Evolutionary conservation across 2,797 vertebrate species (phyloP), one percentile per base, ranked within the genome.

Genomic region (Sebastes itinus): DNA sequence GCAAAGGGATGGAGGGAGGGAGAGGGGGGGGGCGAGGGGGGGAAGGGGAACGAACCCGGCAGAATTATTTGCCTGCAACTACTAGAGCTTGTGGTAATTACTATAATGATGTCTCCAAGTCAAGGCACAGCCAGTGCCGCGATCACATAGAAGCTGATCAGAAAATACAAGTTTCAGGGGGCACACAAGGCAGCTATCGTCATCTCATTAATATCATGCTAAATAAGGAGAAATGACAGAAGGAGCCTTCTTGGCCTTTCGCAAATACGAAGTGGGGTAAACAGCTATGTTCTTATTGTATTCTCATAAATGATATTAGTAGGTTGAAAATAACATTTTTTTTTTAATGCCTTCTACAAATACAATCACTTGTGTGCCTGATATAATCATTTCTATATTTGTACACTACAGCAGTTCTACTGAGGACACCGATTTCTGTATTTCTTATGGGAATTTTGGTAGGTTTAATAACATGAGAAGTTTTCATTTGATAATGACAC

Each of bases 21-120:
- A 2, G 10, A 1, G 23, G 2, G 20, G n/a, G 4, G 18, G 28
- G 16, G 23, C n/a, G n/a, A n/a, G 33, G 8, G 20, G 33, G 30
- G n/a, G n/a, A n/a, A n/a, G 33, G 33, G 11, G 4, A 5, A 79
- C 79, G 88, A 89, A 83, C 72, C 72, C 73, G 46, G 84, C 92
- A 86, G 86, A 94, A 94, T 92, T 88, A 95, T 93, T 93, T 89
- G 91, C 91, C 92, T 90, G 93, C 92, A 96, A 94, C 91, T 93
- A 91, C 94, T 94, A 95, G 90, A 92, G 94, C 92, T 96, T 86
- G 58, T 93, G 94, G 84, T 94, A 93, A 94, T 95, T 95, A 90
- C 87, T 92, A 95, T 96, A 96, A 93, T 95, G 90, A 95, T 95
- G 89, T 81, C 92, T 91, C 90, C 90, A 80, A 84, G 72, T 92